Conservation (phyloP, 2,797 vertebrate genomes). For the Enteromius treurensis region DNA sequence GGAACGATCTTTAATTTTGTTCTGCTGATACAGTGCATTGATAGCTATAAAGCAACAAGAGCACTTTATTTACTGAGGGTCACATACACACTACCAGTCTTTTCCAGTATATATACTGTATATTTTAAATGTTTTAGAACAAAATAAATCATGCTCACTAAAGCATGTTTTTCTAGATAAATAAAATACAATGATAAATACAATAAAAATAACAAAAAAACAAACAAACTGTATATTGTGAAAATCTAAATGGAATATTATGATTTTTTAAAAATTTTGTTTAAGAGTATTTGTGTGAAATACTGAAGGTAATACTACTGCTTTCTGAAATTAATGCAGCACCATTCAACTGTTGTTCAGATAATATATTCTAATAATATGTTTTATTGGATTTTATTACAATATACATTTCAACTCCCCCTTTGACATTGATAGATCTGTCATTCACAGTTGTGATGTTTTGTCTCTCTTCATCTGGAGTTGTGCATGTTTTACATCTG, state of each 20-base stretch:
- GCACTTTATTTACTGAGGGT: background rate
- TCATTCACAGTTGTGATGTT: background rate
- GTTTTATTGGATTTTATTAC: background rate
- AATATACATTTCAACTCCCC: background rate
- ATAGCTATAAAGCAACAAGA: background rate
- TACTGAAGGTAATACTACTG: background rate
- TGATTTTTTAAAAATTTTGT: too few species aligned
- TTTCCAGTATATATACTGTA: background rate
- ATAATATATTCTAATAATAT: background rate
- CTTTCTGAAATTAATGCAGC: background rate
- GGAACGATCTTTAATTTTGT: background rate
- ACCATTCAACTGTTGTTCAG: background rate
- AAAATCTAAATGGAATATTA: too few species aligned
- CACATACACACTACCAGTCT: background rate
- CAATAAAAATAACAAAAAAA: background rate
- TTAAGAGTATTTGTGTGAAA: too few species aligned
- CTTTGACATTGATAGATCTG: background rate
- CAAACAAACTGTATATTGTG: background rate
- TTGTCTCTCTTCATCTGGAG: background rate
- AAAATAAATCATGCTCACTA: background rate
- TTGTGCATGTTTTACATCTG: background rate
- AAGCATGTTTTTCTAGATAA: background rate
- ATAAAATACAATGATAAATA: background rate
- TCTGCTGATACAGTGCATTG: constrained; percentile 1
- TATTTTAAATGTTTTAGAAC: background rate